Evolutionary conservation across 2,888 invertebrate genomes (phyloP).

Genomic region (Archips xylosteana): DNA sequence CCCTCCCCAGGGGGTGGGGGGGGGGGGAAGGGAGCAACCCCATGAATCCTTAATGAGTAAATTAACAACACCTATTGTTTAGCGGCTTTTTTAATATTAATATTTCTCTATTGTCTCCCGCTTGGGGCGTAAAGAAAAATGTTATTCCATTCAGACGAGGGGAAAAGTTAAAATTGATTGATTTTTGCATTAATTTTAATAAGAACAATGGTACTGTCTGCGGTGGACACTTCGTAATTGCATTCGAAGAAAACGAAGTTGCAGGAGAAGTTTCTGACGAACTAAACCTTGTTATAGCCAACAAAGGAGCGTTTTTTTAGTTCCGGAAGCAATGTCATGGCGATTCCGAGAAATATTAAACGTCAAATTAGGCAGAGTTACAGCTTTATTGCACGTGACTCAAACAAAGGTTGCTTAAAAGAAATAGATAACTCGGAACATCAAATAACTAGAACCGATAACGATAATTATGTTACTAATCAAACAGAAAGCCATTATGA

Average conservation of each 20-base stretch:
- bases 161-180: conserved; percentile 75
- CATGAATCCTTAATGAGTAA: conserved; percentile 83
- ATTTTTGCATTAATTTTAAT: conserved; percentile 84
- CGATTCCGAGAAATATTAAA: conserved; percentile 28
- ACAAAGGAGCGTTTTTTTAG: conserved; percentile 38
- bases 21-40: conserved; percentile 56
- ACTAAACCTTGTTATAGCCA: conserved; percentile 41
- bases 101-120: conserved; percentile 75
- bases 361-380: conserved; percentile 14
- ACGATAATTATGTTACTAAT: conserved; percentile 57
- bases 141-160: conserved; percentile 54
- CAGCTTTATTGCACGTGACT: conserved; percentile 8
- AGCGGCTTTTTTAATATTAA: conserved; percentile 81
- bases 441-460: conserved; percentile 36
- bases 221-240: conserved; percentile 74
- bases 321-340: conserved; percentile 22
- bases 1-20: conserved; percentile 44
- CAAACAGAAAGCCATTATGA: conserved; percentile 58
- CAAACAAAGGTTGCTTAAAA: conserved; percentile 31
- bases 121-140: conserved; percentile 63
- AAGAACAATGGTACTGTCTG: conserved; percentile 77
- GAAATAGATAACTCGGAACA: conserved; percentile 32
- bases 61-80: conserved; percentile 85
- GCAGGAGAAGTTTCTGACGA: conserved; percentile 45
- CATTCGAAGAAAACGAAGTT: conserved; percentile 53